Evolutionary conservation across 2,113 vertebrate species (phyloP).

Genomic region (Panthera tigris): DNA sequence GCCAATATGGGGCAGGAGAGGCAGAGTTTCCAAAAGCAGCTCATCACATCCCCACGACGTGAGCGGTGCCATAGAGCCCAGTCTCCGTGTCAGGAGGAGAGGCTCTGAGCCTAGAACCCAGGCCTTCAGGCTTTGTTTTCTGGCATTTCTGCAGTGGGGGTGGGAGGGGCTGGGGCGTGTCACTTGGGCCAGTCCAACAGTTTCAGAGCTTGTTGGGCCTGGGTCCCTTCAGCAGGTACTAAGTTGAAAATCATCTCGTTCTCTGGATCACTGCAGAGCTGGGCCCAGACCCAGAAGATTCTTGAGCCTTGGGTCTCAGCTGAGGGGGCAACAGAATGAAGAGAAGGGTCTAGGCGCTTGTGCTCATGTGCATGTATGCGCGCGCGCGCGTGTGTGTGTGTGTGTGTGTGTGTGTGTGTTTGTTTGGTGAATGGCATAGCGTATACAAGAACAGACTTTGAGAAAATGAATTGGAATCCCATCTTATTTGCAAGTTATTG

Average conservation of each 20-base stretch:
- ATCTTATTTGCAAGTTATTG: background rate
- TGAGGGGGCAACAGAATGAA: background rate
- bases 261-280: background rate
- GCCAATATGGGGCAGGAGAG: background rate
- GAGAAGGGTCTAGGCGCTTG: background rate
- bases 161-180: no score
- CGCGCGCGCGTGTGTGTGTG: accelerated
- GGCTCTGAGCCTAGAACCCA: background rate
- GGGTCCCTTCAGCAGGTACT: background rate
- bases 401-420: no score
- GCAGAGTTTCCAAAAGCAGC: background rate
- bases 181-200: background rate
- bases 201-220: background rate
- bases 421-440: background rate
- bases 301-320: background rate
- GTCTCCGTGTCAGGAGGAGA: background rate
- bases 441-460: background rate
- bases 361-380: no score
- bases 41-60: background rate
- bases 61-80: accelerated
- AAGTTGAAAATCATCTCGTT: background rate
- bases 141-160: background rate
- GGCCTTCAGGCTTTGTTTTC: background rate
- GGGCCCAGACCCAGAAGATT: background rate
- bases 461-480: background rate